Evolutionary conservation across 2,113 vertebrate genomes (phyloP).

Genomic region (Mesoclemmys tuberculata): DNA sequence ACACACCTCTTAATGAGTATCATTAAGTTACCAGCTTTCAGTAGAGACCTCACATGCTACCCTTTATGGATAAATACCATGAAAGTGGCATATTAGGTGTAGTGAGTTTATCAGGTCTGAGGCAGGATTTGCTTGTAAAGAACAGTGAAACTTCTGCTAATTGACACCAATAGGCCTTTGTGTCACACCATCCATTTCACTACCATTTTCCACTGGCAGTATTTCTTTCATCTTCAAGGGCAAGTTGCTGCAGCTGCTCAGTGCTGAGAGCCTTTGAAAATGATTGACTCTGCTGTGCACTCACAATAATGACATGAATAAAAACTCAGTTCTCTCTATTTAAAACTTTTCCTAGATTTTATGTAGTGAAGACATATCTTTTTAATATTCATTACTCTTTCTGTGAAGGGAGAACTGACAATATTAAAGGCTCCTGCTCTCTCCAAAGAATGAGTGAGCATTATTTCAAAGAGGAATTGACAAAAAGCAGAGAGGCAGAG

Average conservation of each 20-base stretch:
- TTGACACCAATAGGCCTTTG: too few species aligned
- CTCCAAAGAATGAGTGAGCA: background rate
- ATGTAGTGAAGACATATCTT: background rate
- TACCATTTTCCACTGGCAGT: slow-evolving; percentile 21
- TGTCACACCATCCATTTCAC: background rate
- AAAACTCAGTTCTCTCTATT: background rate
- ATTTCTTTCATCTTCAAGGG: slow-evolving; percentile 10
- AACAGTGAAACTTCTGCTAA: background rate
- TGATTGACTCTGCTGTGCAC: background rate
- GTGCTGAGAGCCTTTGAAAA: background rate
- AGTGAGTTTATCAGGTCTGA: too few species aligned
- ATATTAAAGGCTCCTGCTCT: too few species aligned
- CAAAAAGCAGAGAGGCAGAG: background rate
- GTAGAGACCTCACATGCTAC: too few species aligned
- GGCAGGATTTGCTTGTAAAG: too few species aligned
- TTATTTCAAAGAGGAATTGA: background rate
- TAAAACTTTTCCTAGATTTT: background rate
- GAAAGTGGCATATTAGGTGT: too few species aligned
- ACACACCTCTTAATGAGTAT: too few species aligned
- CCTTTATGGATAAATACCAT: too few species aligned
- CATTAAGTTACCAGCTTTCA: too few species aligned
- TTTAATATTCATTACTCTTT: background rate
- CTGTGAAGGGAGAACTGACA: background rate
- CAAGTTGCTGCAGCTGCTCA: background rate
- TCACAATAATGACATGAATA: background rate